Evolutionary conservation across 2,113 vertebrate species (phyloP).

Genomic region (Coryphaenoides rupestris): DNA sequence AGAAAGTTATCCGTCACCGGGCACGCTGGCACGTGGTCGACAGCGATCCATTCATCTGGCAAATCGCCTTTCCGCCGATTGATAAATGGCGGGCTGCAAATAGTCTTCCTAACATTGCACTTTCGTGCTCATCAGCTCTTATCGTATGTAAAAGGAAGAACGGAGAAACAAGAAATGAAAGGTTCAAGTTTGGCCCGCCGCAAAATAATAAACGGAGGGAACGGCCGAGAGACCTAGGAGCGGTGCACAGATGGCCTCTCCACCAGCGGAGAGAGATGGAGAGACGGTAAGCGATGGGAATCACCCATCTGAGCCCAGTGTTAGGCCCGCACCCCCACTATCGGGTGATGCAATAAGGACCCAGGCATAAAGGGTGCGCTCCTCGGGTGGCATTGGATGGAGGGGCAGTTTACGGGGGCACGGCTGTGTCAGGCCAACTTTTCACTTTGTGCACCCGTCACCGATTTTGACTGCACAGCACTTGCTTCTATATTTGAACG

Average conservation of each 20-base stretch:
- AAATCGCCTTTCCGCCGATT: no score
- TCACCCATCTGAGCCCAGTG: constrained; percentile 1
- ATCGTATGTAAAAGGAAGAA: neutral
- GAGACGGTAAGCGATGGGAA: constrained; percentile 1
- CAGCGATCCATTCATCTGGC: no score
- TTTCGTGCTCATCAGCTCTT: neutral
- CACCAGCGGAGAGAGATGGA: constrained; percentile 2
- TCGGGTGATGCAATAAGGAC: neutral
- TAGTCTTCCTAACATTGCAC: no score
- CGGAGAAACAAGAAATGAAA: neutral
- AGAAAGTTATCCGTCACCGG: neutral
- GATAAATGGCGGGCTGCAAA: no score
- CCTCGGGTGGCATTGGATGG: no score
- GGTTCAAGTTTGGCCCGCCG: neutral
- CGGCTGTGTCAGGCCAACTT: no score
- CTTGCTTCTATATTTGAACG: neutral
- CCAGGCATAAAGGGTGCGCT: neutral
- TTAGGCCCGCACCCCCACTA: neutral
- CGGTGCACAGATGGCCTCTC: constrained; percentile 4
- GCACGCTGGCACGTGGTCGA: no score
- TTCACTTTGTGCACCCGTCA: neutral
- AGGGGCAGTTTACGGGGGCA: no score
- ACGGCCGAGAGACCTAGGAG: neutral
- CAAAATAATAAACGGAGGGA: constrained; percentile 6
- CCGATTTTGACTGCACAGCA: neutral